phyloP scores from a whole-genome alignment of 1,140 invertebrate genomes.

The Bombus ignitus region DNA sequence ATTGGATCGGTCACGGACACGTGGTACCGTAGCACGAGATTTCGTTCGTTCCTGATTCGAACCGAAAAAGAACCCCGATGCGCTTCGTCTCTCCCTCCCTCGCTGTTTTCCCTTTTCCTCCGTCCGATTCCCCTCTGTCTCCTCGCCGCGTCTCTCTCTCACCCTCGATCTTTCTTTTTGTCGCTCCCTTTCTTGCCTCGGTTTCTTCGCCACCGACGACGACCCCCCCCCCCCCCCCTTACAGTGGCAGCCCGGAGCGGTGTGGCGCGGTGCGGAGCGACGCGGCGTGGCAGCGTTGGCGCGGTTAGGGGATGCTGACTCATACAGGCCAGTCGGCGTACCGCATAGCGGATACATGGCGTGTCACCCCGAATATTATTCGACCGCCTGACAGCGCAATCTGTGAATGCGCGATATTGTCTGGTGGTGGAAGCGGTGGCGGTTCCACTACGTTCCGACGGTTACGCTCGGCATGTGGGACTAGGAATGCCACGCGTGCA shows the following conservation, averaged over 20 bases:
- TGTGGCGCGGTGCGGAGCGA: not conserved
- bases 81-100: not conserved
- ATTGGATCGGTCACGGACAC: conserved; percentile 77
- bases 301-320: conserved; percentile 76
- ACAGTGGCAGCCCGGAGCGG: conserved; percentile 1
- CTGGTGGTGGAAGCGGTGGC: conserved; percentile 41
- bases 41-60: conserved; percentile 48
- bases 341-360: conserved; percentile 69
- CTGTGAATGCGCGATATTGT: conserved; percentile 80
- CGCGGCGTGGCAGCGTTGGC: conserved; percentile 6
- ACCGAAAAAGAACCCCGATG: conserved; percentile 55
- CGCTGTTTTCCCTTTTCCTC: conserved; percentile 31
- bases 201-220: conserved; percentile 3
- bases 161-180: not conserved
- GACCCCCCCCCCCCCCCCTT: conserved; percentile 16
- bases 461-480: conserved; percentile 66
- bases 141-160: too few species aligned
- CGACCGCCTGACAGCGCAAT: conserved; percentile 79
- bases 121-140: conserved; percentile 2
- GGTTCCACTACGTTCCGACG: conserved; percentile 37
- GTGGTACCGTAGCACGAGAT: conserved; percentile 59
- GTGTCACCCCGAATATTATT: conserved; percentile 80
- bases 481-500: conserved; percentile 72
- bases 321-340: conserved; percentile 64
- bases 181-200: conserved; percentile 34